Evolutionary conservation across 2,113 vertebrate species (phyloP).

Genomic region (Lampris incognitus): DNA sequence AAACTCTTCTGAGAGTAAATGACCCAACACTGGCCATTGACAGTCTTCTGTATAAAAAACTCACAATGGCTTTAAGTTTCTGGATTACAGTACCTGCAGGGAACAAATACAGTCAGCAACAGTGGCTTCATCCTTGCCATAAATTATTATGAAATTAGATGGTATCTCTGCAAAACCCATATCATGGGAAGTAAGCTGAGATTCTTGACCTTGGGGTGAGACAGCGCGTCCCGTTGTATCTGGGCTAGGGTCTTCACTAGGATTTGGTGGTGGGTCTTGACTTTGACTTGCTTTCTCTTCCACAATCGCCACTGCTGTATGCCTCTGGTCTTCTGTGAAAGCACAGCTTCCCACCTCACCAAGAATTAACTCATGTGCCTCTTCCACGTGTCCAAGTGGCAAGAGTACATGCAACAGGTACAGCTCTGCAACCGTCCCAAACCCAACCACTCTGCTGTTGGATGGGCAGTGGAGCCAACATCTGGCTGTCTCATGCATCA

Average conservation of each 20-base stretch:
- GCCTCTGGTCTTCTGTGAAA: conserved; percentile 80
- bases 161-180: not conserved
- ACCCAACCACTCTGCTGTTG: conserved; percentile 77
- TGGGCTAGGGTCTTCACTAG: conserved; percentile 1
- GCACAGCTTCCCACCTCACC: conserved; percentile 66
- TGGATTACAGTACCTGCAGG: conserved; percentile 76
- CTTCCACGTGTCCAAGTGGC: conserved; percentile 80
- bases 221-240: not conserved
- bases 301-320: conserved; percentile 69
- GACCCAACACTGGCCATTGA: conserved; percentile 66
- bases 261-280: conserved; percentile 7
- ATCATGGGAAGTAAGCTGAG: not conserved
- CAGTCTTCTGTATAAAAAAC: conserved; percentile 79
- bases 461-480: conserved; percentile 83
- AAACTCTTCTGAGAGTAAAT: conserved; percentile 81
- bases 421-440: conserved; percentile 83
- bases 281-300: conserved; percentile 55
- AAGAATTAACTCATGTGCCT: conserved; percentile 82
- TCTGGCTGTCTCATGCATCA: conserved; percentile 81
- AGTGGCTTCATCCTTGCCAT: not conserved
- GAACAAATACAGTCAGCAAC: conserved; percentile 24
- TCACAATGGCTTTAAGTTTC: conserved; percentile 79
- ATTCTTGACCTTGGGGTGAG: conserved; percentile 62
- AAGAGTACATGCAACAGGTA: conserved; percentile 86
- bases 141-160: not conserved